Evolutionary conservation across 2,888 invertebrate genomes (phyloP).

Genomic region (Acleris cristana): DNA sequence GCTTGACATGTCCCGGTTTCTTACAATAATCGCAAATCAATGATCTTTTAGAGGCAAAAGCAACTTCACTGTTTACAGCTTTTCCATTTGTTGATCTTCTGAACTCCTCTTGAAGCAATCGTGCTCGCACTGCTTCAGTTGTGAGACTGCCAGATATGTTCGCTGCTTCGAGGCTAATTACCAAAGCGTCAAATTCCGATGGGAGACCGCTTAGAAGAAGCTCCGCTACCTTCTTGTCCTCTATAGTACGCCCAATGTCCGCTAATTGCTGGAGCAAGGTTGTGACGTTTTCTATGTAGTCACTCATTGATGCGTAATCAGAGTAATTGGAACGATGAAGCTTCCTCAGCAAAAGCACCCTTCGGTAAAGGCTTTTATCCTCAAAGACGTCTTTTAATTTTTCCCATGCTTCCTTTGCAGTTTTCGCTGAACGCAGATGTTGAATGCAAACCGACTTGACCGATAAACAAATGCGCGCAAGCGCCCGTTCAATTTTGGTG

Average conservation of each 20-base stretch:
- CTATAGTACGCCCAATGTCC: constrained; percentile 14
- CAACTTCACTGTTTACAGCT: no score
- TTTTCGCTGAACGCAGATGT: background rate
- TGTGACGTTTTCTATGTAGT: constrained; percentile 16
- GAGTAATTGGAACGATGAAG: constrained; percentile 8
- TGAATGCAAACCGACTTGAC: background rate
- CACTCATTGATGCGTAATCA: constrained; percentile 10
- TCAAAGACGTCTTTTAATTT: constrained; percentile 5
- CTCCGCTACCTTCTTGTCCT: constrained; percentile 25
- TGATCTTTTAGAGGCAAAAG: no score
- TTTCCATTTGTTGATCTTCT: no score
- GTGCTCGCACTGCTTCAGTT: no score
- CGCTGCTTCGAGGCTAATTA: background rate
- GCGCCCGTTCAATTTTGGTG: background rate
- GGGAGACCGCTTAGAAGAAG: constrained; percentile 17
- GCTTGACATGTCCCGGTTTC: no score
- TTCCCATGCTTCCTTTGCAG: constrained; percentile 10
- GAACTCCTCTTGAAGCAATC: no score
- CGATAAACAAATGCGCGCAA: background rate
- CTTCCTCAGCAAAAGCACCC: constrained; percentile 15
- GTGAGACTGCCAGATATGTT: background rate
- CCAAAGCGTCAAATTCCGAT: background rate
- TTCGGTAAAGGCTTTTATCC: constrained; percentile 18
- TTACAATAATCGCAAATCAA: no score
- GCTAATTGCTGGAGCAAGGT: constrained; percentile 21